These are phyloP conservation scores for Oncopodura yosiiana DNA, from an alignment of 1,140 invertebrate species.

Conservation along the genomic window DNA sequence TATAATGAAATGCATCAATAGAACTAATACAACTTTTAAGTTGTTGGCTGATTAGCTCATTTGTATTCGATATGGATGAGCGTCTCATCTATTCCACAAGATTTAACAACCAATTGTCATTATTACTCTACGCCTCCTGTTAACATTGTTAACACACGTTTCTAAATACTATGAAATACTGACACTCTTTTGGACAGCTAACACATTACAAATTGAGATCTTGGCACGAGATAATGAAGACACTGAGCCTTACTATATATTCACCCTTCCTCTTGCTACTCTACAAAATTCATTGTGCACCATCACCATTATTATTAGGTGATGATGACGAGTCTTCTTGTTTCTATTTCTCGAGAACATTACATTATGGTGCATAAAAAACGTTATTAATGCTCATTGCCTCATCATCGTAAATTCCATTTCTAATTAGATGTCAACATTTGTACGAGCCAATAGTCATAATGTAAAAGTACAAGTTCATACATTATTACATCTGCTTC, in stretches of 20 bases:
- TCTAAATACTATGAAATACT: slow-evolving; percentile 7
- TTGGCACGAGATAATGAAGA: slow-evolving; percentile 13
- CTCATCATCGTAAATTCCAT: slow-evolving; percentile 13
- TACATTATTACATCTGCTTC: too few relatives aligned
- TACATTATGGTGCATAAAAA: background rate
- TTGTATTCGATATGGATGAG: slow-evolving; percentile 12
- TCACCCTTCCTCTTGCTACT: background rate
- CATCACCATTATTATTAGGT: background rate
- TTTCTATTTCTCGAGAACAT: slow-evolving; percentile 2
- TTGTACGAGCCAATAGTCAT: background rate
- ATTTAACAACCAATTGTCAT: too few relatives aligned
- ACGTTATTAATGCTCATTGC: background rate
- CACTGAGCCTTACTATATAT: background rate
- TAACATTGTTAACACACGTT: too few relatives aligned
- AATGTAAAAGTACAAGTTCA: too few relatives aligned
- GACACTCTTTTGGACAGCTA: background rate
- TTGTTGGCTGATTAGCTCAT: slow-evolving; percentile 8
- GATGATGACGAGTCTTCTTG: background rate
- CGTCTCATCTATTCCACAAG: background rate
- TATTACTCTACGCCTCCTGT: too few relatives aligned
- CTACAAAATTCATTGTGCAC: background rate
- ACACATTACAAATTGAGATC: slow-evolving; percentile 11
- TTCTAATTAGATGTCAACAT: slow-evolving; percentile 10
- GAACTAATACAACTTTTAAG: slow-evolving; percentile 4
- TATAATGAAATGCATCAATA: too few relatives aligned